Evolutionary conservation across 2,888 invertebrate genomes (phyloP).

Genomic region (Candidula unifasciata): DNA sequence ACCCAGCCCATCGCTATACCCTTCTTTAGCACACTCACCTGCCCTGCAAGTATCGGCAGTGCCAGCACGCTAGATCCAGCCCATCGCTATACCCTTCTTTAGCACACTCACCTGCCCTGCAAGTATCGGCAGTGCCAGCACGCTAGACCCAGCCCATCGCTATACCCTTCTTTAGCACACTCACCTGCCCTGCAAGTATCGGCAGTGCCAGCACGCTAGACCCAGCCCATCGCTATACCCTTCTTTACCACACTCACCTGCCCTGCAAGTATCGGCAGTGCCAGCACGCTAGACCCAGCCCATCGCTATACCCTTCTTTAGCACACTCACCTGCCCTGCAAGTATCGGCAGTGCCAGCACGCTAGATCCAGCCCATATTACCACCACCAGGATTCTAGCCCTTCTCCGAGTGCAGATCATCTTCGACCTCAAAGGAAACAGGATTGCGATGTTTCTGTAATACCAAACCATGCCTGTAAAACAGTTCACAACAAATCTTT

Average conservation of each 20-base stretch:
- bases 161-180: too few species aligned
- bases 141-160: slow-evolving; percentile 82
- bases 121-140: slow-evolving; percentile 83
- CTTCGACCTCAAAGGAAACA: slow-evolving; percentile 85
- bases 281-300: slow-evolving; percentile 82
- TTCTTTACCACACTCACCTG: too few species aligned
- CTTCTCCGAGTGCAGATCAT: slow-evolving; percentile 84
- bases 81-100: slow-evolving; percentile 83
- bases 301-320: slow-evolving; percentile 82
- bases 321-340: slow-evolving; percentile 69
- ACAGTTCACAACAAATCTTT: too few species aligned
- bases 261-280: slow-evolving; percentile 82
- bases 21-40: too few species aligned
- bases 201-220: slow-evolving; percentile 83
- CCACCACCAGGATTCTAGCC: slow-evolving; percentile 82
- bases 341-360: slow-evolving; percentile 83
- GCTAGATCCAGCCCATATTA: slow-evolving; percentile 83
- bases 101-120: slow-evolving; percentile 72
- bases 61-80: slow-evolving; percentile 82
- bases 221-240: slow-evolving; percentile 82
- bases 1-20: too few species aligned
- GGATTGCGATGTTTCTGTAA: slow-evolving; percentile 84
- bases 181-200: slow-evolving; percentile 79
- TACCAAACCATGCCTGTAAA: neutral
- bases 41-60: slow-evolving; percentile 81